These are phyloP conservation scores for Hyposmocoma kahamanoa DNA, from an alignment of 1,140 invertebrate species.

Conservation along the genomic window DNA sequence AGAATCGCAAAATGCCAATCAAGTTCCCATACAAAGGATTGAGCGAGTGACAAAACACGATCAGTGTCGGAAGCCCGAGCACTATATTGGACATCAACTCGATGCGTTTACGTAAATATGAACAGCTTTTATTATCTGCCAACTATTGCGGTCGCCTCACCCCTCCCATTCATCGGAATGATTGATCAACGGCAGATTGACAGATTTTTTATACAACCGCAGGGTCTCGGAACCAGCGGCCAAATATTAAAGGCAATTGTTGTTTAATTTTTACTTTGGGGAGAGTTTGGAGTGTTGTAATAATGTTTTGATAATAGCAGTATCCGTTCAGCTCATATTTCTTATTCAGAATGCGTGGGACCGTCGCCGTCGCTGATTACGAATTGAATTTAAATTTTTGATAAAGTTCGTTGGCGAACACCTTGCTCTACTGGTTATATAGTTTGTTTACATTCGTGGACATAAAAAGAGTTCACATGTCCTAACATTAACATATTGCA, in stretches of 20 bases:
- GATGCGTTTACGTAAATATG: constrained; percentile 70
- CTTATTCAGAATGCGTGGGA: constrained; percentile 70
- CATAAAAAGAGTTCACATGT: no score
- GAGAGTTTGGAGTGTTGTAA: constrained; percentile 68
- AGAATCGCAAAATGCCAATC: constrained; percentile 40
- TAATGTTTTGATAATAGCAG: constrained; percentile 72
- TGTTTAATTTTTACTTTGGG: constrained; percentile 72
- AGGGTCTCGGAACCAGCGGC: constrained; percentile 53
- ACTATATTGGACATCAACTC: constrained; percentile 64
- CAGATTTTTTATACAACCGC: constrained; percentile 69
- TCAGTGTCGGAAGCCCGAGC: constrained; percentile 42
- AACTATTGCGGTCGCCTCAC: constrained; percentile 58
- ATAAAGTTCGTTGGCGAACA: constrained; percentile 38
- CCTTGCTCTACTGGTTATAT: constrained; percentile 36
- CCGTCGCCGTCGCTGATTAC: constrained; percentile 33
- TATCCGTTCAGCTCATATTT: constrained; percentile 70
- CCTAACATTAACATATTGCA: no score
- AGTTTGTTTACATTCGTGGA: no score
- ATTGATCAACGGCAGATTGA: constrained; percentile 72
- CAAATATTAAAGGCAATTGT: constrained; percentile 73
- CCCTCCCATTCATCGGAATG: constrained; percentile 65
- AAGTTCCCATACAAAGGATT: constrained; percentile 42
- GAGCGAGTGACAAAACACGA: constrained; percentile 25
- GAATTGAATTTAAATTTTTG: constrained; percentile 51
- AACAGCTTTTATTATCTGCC: constrained; percentile 63